These are phyloP conservation scores for Cryptomyrus ogoouensis DNA, from an alignment of 2,113 vertebrate species.

Conservation along the genomic window DNA sequence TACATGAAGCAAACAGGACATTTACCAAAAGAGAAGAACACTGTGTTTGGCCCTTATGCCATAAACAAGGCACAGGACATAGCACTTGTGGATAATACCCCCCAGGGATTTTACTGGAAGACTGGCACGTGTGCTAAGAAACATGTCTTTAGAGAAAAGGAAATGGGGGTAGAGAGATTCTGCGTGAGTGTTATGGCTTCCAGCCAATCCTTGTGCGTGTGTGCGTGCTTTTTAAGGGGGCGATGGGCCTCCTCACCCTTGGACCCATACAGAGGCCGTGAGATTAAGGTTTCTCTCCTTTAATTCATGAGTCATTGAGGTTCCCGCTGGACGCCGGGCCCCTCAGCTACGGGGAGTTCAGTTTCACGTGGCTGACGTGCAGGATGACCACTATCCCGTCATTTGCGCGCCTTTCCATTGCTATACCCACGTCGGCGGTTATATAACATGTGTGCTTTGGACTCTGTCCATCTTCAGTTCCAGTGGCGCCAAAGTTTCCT, in stretches of 20 bases:
- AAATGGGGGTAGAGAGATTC: not conserved
- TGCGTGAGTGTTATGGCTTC: not conserved
- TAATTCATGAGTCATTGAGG: not conserved
- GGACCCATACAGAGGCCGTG: not conserved
- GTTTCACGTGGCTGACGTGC: not conserved
- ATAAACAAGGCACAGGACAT: not conserved
- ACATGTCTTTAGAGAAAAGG: conserved; percentile 32
- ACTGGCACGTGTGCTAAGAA: not conserved
- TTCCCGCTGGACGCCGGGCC: not conserved
- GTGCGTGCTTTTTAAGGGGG: not conserved
- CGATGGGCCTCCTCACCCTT: not conserved
- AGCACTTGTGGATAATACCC: not conserved
- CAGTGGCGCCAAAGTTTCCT: not conserved
- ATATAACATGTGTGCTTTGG: not conserved
- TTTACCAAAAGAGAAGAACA: not conserved
- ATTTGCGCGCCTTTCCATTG: conserved; percentile 22
- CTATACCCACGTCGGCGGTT: not conserved
- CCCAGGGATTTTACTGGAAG: not conserved
- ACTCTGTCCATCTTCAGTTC: not conserved
- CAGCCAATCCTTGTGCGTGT: no score
- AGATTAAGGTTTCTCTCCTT: not conserved
- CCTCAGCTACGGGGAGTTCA: not conserved
- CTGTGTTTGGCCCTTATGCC: not conserved
- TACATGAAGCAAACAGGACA: not conserved
- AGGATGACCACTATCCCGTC: conserved; percentile 34